phyloP scores from a whole-genome alignment of 2,888 invertebrate genomes.

The Aphidoletes aphidimyza region DNA sequence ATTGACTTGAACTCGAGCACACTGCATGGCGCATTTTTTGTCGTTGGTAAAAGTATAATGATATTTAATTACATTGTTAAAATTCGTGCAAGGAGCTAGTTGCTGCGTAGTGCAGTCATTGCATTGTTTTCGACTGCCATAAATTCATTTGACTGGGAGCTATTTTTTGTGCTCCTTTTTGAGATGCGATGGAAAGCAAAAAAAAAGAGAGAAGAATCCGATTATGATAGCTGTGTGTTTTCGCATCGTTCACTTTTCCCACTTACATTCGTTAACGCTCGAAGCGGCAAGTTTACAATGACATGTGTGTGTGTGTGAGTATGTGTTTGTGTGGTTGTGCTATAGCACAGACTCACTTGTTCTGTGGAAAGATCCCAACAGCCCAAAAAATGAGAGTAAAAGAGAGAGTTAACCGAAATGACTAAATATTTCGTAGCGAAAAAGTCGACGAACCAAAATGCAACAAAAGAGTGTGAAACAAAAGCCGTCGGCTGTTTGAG shows the following conservation, averaged over 20 bases:
- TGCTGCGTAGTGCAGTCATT: neutral
- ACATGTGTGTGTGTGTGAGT: too few relatives aligned
- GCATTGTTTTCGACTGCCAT: slow-evolving; percentile 37
- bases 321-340: too few relatives aligned
- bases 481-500: neutral
- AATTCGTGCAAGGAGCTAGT: neutral
- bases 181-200: neutral
- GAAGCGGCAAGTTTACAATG: neutral
- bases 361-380: neutral
- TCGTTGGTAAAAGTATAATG: slow-evolving; percentile 14
- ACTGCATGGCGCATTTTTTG: neutral
- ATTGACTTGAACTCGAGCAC: neutral
- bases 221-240: slow-evolving; percentile 20
- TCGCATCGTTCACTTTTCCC: neutral
- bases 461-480: slow-evolving; percentile 46
- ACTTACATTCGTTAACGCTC: neutral
- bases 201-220: neutral
- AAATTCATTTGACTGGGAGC: neutral
- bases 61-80: slow-evolving; percentile 53
- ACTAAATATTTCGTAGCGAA: neutral
- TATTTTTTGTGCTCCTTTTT: neutral
- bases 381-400: neutral
- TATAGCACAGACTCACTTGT: neutral
- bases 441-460: neutral
- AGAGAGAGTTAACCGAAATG: neutral